Base-by-base conservation (phyloP, 2,797 vertebrate genomes). In the Phoeniculus purpureus region DNA sequence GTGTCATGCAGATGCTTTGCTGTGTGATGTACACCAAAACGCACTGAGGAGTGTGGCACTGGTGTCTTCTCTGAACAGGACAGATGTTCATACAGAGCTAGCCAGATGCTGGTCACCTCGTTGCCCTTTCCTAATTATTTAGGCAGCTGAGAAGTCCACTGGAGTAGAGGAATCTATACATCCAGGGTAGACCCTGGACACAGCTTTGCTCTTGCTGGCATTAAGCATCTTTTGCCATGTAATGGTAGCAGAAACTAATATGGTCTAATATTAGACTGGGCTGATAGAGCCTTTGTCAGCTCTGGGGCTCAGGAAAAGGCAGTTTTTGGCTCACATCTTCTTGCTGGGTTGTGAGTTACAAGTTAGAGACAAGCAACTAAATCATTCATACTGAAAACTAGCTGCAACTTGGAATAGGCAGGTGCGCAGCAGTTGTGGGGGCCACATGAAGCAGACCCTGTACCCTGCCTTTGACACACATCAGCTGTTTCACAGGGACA, bases 1-100 rank as follows among this genome's bases (percentile, higher is more conserved):
- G 34, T 34, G 86, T 81, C 21, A 14, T 50, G 48, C 89, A 87
- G 66, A 78, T 89, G 70, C 73, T 87, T 92, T 78, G 70, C 47
- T 76, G 10, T 48, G 7, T 89, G 64, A 76, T 0, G 0, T 47
- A 31, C 3, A 16, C 50, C 26, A 60, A 75, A 85, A 92, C 61
- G 59, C 80, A 47, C 29, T 7, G 55, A 79, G 62, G 43, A 12
- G 15, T 78, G 89, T 82, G 75, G 75, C 7, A 2, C 56, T 3
- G 4, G 32, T 82, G 55, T n/a, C 90, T 48, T 43, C 40, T 77
- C 72, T 81, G 72, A 89, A 78, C 3, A 15, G 52, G 74, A 61
- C 0, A 0, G 72, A 60, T 1, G 1, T 85, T 90, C 31, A 6
- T 7, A 11, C 32, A 50, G 31, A 70, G 50, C 7, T 78, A 48